phyloP scores from a whole-genome alignment of 2,888 invertebrate genomes.

The Ectropis crepuscularia region DNA sequence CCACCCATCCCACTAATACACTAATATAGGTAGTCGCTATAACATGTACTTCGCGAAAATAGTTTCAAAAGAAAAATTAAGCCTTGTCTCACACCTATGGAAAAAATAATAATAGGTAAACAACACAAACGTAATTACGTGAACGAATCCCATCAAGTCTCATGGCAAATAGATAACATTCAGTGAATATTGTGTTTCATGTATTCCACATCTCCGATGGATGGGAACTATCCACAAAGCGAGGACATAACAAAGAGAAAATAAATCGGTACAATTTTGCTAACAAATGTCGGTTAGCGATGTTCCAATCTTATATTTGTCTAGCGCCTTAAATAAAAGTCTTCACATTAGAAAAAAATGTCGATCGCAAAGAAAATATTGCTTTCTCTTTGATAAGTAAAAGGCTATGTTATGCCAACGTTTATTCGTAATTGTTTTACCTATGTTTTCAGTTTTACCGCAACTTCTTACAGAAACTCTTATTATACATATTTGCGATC shows the following conservation, averaged over 20 bases:
- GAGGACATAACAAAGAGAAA: conserved; percentile 60
- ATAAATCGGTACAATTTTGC: conserved; percentile 68
- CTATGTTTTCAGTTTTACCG: no score
- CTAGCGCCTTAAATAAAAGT: conserved; percentile 51
- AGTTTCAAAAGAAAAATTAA: no score
- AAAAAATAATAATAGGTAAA: background rate
- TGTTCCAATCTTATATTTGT: conserved; percentile 63
- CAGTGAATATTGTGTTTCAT: conserved; percentile 30
- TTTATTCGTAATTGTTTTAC: no score
- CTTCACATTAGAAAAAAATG: conserved; percentile 6
- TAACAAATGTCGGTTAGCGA: conserved; percentile 68
- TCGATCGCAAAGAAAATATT: background rate
- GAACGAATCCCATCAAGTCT: conserved; percentile 21
- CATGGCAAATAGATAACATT: conserved; percentile 29
- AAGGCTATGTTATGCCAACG: no score
- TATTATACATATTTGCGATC: no score
- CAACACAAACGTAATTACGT: conserved; percentile 5
- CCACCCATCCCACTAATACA: no score
- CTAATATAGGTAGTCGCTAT: no score
- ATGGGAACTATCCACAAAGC: conserved; percentile 61
- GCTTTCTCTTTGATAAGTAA: no score
- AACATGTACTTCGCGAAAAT: no score
- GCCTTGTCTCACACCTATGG: no score
- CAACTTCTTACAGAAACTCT: no score
- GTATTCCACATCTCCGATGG: conserved; percentile 55